Conservation (phyloP, 2,113 vertebrate genomes). For the Tragelaphus buxtoni region DNA sequence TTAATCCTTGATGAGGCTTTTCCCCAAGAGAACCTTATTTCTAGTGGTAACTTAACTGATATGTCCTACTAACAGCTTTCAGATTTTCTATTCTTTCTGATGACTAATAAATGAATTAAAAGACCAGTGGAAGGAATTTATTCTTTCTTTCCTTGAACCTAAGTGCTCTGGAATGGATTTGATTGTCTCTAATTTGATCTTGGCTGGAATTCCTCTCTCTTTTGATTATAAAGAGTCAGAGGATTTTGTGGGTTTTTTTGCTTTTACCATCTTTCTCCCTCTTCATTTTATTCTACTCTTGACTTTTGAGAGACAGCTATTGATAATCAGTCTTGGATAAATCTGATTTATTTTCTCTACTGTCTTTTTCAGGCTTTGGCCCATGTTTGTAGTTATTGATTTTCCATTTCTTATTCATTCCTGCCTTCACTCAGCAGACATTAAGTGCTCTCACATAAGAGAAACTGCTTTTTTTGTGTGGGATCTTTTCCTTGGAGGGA, state of each 20-base stretch:
- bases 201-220: background rate
- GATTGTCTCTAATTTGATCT: constrained; percentile 7
- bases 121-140: background rate
- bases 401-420: background rate
- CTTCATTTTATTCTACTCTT: background rate
- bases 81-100: background rate
- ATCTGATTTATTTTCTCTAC: background rate
- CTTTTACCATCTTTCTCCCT: background rate
- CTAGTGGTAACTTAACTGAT: background rate
- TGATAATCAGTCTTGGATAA: background rate
- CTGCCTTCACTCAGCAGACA: background rate
- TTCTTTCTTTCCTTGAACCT: background rate
- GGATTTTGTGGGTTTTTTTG: background rate
- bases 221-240: background rate
- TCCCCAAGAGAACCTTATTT: background rate
- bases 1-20: background rate
- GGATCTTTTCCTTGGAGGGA: background rate
- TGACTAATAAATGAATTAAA: background rate
- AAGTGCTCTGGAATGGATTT: background rate
- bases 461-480: background rate
- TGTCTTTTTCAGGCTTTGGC: background rate
- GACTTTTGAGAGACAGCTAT: constrained; percentile 2
- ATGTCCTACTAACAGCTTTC: background rate
- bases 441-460: background rate
- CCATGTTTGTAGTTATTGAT: background rate